A percentile compares a stretch with the other conserved stretches of the same genome.
Conservation (phyloP, 2,888 invertebrate genomes). For the Latrodectus elegans region DNA sequence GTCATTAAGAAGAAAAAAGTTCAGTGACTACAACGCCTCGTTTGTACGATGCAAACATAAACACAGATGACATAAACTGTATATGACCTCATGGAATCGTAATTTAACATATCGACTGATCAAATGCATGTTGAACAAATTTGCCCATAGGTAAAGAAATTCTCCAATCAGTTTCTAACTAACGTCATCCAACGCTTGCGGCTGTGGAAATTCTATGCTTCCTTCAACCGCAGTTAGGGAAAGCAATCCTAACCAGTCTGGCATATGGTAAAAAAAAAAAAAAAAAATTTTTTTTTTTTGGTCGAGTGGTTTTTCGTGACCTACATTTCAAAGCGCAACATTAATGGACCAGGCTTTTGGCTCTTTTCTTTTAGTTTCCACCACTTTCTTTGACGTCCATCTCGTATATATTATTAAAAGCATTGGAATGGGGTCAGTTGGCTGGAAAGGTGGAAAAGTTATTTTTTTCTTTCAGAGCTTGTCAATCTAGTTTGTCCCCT, state of each 20-base stretch:
- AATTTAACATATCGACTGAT: no score
- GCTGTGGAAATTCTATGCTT: constrained; percentile 7
- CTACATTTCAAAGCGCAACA: constrained; percentile 31
- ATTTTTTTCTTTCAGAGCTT: constrained; percentile 26
- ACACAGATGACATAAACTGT: no score
- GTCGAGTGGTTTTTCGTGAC: constrained; percentile 66
- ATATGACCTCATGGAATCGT: no score
- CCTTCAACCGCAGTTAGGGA: constrained; percentile 1
- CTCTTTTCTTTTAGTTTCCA: constrained; percentile 4
- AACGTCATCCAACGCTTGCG: background rate
- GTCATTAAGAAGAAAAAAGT: no score
- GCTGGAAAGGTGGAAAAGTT: constrained; percentile 13
- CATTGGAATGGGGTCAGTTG: constrained; percentile 45
- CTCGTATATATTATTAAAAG: constrained; percentile 40
- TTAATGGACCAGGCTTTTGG: constrained; percentile 5
- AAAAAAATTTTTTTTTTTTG: no score
- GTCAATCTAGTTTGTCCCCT: constrained; percentile 35
- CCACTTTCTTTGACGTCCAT: constrained; percentile 25
- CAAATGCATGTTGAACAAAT: no score
- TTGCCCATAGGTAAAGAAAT: no score
- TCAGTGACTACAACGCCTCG: no score
- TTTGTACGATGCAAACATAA: no score
- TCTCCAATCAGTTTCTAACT: no score
- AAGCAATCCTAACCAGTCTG: constrained; percentile 12
- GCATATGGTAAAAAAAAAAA: constrained; percentile 29